These are phyloP conservation scores for Neodiprion pinetum DNA, from an alignment of 1,140 invertebrate genomes.

Conservation along the genomic window DNA sequence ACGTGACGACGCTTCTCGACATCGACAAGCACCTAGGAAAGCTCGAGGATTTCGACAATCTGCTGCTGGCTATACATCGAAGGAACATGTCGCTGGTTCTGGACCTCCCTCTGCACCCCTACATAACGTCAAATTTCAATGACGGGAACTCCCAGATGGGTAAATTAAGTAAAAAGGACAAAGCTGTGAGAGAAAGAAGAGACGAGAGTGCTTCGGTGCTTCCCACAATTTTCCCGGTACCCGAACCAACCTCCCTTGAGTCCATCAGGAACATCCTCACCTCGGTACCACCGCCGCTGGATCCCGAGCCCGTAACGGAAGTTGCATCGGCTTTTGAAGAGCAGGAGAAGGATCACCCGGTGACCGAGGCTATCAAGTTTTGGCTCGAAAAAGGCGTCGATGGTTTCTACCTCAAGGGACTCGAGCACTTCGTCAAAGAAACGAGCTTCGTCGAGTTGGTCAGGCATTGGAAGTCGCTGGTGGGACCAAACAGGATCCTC, in stretches of 20 bases:
- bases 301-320: conserved; percentile 19
- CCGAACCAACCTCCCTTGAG: conserved; percentile 32
- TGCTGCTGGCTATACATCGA: conserved; percentile 67
- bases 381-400: conserved; percentile 75
- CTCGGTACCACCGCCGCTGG: conserved; percentile 4
- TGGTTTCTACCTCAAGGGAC: conserved; percentile 82
- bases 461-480: conserved; percentile 70
- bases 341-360: conserved; percentile 38
- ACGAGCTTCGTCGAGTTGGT: conserved; percentile 59
- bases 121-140: conserved; percentile 55
- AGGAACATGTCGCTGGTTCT: conserved; percentile 76
- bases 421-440: conserved; percentile 59
- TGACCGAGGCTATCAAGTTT: conserved; percentile 64
- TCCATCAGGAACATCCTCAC: conserved; percentile 37
- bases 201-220: conserved; percentile 20
- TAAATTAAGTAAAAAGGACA: conserved; percentile 27
- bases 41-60: conserved; percentile 68
- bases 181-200: neutral
- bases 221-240: conserved; percentile 19
- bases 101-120: conserved; percentile 75
- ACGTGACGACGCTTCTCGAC: conserved; percentile 67
- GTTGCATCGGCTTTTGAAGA: conserved; percentile 19
- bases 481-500: conserved; percentile 68
- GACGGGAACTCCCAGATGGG: conserved; percentile 20
- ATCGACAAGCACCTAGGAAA: conserved; percentile 72